These are phyloP conservation scores for Caenorhabditis drosophilae DNA, from an alignment of 2,888 invertebrate species.

Conservation along the genomic window DNA sequence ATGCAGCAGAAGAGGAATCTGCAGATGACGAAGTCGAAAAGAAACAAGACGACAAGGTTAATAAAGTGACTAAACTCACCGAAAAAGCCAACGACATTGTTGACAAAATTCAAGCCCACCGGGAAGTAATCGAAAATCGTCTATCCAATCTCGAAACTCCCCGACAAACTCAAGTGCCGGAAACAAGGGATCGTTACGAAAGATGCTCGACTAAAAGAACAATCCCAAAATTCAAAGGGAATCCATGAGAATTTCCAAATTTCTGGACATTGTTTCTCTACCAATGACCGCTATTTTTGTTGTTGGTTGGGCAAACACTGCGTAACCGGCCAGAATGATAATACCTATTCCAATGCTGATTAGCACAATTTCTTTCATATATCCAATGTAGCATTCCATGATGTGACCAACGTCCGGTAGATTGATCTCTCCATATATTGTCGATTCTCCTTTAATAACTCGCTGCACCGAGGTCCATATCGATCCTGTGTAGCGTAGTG, in stretches of 20 bases:
- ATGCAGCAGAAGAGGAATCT: no score
- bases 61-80: no score
- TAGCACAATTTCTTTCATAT: neutral
- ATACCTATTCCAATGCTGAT: neutral
- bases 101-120: no score
- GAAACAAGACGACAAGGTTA: no score
- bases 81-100: no score
- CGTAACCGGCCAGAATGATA: neutral
- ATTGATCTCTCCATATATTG: slow-evolving; percentile 4
- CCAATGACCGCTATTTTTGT: neutral
- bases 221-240: no score
- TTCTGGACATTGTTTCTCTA: neutral
- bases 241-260: neutral
- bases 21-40: no score
- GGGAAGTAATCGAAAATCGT: no score
- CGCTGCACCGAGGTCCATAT: slow-evolving; percentile 9
- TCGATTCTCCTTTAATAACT: slow-evolving; percentile 2
- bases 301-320: neutral
- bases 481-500: slow-evolving; percentile 3
- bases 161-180: no score
- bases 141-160: no score
- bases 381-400: neutral
- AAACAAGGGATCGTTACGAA: no score
- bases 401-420: slow-evolving; percentile 4
- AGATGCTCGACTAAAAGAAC: no score